These are phyloP conservation scores for Spilogale gracilis DNA, from an alignment of 2,113 vertebrate species.

Conservation along the genomic window DNA sequence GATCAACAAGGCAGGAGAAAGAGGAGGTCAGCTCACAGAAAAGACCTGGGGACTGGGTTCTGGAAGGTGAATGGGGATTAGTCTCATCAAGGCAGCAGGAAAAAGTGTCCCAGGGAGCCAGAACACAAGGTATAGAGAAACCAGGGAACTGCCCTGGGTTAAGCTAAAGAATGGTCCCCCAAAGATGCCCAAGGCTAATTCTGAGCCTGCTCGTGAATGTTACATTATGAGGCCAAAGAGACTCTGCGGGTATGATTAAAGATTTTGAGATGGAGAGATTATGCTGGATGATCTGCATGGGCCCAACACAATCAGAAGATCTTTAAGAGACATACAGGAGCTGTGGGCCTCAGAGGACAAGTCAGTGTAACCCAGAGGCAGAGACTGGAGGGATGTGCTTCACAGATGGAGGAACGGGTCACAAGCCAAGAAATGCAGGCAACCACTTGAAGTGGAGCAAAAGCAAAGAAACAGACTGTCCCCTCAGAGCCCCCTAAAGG, in stretches of 20 bases:
- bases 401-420: not conserved
- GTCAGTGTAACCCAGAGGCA: fast-evolving
- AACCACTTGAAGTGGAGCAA: not conserved
- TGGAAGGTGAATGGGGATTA: not conserved
- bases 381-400: fast-evolving
- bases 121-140: not conserved
- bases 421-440: not conserved
- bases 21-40: not conserved
- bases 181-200: not conserved
- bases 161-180: fast-evolving
- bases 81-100: not conserved
- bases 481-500: not conserved
- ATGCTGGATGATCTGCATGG: not conserved
- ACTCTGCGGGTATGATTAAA: not conserved
- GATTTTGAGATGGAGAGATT: not conserved
- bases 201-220: not conserved
- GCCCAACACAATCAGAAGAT: not conserved
- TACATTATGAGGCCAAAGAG: no score
- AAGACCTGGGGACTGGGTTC: not conserved
- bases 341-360: not conserved
- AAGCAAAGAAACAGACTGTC: not conserved
- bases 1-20: not conserved
- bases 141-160: fast-evolving
- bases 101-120: not conserved
- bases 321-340: not conserved